These are phyloP conservation scores for Coleophora deauratella DNA, from an alignment of 2,888 invertebrate species.

Conservation along the genomic window DNA sequence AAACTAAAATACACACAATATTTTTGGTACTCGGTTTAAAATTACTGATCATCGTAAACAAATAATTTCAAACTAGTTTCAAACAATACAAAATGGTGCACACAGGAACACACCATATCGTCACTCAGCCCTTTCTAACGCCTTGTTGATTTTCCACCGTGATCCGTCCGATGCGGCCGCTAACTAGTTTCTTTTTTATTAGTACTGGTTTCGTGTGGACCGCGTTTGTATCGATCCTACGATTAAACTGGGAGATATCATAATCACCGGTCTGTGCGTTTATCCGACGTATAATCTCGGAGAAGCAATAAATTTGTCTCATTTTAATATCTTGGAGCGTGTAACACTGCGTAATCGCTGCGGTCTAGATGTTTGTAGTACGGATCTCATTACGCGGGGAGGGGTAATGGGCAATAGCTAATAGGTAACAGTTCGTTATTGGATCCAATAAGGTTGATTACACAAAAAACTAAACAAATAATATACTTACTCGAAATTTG, in stretches of 20 bases:
- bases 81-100: neutral
- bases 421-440: no score
- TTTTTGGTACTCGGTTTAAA: no score
- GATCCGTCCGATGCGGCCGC: conserved; percentile 60
- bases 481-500: no score
- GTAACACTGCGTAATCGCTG: conserved; percentile 50
- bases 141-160: conserved; percentile 70
- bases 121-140: conserved; percentile 35
- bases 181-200: conserved; percentile 72
- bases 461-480: no score
- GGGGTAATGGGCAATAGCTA: conserved; percentile 21
- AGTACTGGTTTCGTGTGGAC: conserved; percentile 69
- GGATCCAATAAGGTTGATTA: no score
- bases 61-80: no score
- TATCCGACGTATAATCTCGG: conserved; percentile 70
- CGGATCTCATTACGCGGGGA: conserved; percentile 39
- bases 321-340: conserved; percentile 68
- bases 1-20: no score
- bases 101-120: conserved; percentile 10
- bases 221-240: conserved; percentile 64
- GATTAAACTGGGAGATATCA: conserved; percentile 70
- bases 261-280: conserved; percentile 72
- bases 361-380: conserved; percentile 38
- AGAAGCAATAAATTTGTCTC: conserved; percentile 70
- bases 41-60: no score